A percentile compares a stretch with the other conserved stretches of the same genome.
These are phyloP conservation scores for Apteryx mantelli DNA, from an alignment of 2,113 vertebrate genomes.

Conservation along the genomic window DNA sequence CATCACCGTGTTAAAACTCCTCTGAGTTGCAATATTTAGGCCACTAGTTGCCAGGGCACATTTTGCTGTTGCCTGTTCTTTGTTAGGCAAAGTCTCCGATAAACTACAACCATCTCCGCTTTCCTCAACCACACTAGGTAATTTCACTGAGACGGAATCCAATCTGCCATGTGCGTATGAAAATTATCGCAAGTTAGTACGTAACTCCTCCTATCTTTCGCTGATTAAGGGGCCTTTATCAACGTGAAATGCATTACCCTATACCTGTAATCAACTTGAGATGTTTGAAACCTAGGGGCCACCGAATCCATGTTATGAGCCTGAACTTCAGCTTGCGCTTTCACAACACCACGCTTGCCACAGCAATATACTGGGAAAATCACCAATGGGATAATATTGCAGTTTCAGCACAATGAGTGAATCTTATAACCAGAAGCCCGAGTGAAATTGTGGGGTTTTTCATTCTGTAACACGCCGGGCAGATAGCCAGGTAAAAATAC, in stretches of 20 bases:
- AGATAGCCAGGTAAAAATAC: neutral
- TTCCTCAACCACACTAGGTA: accelerated
- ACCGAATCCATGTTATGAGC: accelerated
- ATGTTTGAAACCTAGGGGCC: accelerated
- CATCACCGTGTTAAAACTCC: neutral
- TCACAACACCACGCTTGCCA: neutral
- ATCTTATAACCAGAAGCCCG: neutral
- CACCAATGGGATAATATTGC: neutral
- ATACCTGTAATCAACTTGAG: accelerated
- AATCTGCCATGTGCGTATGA: accelerated
- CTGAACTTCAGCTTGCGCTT: accelerated
- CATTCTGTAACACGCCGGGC: neutral
- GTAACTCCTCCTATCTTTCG: neutral
- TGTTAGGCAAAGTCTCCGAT: neutral
- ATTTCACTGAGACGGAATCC: accelerated
- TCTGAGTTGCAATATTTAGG: neutral
- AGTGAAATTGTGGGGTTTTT: neutral
- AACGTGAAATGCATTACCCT: neutral
- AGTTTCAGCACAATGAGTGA: neutral
- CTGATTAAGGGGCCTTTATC: neutral
- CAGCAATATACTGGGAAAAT: neutral
- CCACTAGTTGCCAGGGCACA: accelerated
- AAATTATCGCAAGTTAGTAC: neutral
- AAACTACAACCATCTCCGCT: neutral
- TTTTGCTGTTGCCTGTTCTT: neutral